A percentile compares a stretch with the other conserved stretches of the same genome.
Conservation (phyloP, 2,888 invertebrate species). For the Rotaria macrura region DNA sequence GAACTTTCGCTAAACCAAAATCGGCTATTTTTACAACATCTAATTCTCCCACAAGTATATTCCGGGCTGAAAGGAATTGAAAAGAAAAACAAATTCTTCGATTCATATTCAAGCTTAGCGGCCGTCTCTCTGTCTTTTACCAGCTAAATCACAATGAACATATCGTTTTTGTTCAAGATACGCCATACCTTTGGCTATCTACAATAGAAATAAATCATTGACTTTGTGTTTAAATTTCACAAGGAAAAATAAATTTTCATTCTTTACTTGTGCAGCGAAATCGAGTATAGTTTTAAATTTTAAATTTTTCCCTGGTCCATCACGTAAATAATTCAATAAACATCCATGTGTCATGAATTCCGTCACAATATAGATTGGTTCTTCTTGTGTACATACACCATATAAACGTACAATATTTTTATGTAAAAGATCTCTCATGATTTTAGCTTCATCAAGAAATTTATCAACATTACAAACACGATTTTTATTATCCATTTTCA, state of each 20-base stretch:
- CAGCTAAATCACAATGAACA: slow-evolving; percentile 63
- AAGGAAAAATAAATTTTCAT: no score
- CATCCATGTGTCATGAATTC: slow-evolving; percentile 94
- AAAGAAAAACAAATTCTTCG: background rate
- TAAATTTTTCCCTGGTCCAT: slow-evolving; percentile 29
- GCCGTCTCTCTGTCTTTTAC: background rate
- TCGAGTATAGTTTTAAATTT: slow-evolving; percentile 75
- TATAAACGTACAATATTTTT: slow-evolving; percentile 83
- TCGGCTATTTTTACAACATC: slow-evolving; percentile 70
- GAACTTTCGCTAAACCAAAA: slow-evolving; percentile 89
- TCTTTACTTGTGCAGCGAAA: slow-evolving; percentile 72
- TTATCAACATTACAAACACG: slow-evolving; percentile 54
- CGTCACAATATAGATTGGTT: slow-evolving; percentile 78
- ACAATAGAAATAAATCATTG: background rate
- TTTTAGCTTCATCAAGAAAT: slow-evolving; percentile 90
- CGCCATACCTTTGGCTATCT: slow-evolving; percentile 53
- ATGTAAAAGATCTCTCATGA: slow-evolving; percentile 97
- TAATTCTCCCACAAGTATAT: slow-evolving; percentile 51
- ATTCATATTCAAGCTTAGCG: no score
- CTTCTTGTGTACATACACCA: slow-evolving; percentile 69
- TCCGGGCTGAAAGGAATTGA: slow-evolving; percentile 44
- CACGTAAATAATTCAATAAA: slow-evolving; percentile 76
- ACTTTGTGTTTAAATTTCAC: no score
- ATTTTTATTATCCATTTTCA: slow-evolving; percentile 86
- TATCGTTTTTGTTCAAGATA: slow-evolving; percentile 70